A percentile compares a stretch with the other conserved stretches of the same genome.
These are phyloP conservation scores for Nymphicus hollandicus DNA, from an alignment of 2,113 vertebrate species.

Conservation along the genomic window DNA sequence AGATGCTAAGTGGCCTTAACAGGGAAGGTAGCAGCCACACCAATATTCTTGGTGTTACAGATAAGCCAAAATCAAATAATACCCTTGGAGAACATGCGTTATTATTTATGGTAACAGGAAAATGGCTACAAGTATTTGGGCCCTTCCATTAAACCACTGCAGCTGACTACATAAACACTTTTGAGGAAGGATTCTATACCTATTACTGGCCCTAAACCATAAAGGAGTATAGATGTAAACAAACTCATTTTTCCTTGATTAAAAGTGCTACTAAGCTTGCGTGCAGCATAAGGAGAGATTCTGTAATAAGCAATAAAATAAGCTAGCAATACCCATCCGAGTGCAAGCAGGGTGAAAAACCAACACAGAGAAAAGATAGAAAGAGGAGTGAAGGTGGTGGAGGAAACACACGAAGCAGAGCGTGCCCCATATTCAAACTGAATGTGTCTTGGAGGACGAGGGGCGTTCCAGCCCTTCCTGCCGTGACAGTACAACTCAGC, in stretches of 20 bases:
- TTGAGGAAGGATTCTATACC: neutral
- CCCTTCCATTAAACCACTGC: neutral
- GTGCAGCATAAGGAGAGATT: neutral
- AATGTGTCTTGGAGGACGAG: neutral
- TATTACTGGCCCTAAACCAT: neutral
- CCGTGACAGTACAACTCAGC: fast-evolving
- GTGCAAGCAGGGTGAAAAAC: neutral
- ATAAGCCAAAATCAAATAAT: neutral
- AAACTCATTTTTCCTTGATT: neutral
- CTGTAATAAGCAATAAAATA: neutral
- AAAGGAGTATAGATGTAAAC: neutral
- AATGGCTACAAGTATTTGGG: neutral
- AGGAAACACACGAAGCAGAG: neutral
- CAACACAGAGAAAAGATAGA: neutral
- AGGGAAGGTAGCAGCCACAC: neutral
- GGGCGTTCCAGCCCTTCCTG: neutral
- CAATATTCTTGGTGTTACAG: neutral
- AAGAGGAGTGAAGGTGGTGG: neutral
- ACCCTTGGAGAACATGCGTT: neutral
- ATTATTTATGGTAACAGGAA: neutral
- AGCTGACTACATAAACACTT: neutral
- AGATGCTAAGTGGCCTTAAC: neutral
- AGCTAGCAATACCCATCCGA: neutral
- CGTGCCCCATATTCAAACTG: neutral
- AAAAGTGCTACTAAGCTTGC: neutral